phyloP scores from a whole-genome alignment of 2,888 invertebrate species.

The Drosophila neotestacea region DNA sequence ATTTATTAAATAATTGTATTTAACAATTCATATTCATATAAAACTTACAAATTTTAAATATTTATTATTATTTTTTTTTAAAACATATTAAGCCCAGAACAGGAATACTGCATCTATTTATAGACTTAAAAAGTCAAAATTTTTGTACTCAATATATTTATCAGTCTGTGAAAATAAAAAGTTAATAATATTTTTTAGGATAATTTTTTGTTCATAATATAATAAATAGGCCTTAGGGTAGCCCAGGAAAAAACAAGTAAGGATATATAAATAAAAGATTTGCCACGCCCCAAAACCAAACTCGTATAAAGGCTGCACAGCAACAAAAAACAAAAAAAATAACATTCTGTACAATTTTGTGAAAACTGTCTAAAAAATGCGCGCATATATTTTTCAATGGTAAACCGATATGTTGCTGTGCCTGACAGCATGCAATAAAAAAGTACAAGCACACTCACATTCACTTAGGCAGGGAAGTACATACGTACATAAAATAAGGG shows the following conservation, averaged over 20 bases:
- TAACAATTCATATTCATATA: too few species aligned
- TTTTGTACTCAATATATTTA: too few species aligned
- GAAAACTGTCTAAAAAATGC: constrained; percentile 75
- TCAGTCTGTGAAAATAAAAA: too few species aligned
- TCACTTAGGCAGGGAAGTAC: constrained; percentile 14
- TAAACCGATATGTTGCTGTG: constrained; percentile 75
- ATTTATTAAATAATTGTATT: too few species aligned
- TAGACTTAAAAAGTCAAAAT: too few species aligned
- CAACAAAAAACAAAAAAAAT: constrained; percentile 25
- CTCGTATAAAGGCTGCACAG: constrained; percentile 13
- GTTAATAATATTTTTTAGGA: too few species aligned
- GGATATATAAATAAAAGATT: not conserved
- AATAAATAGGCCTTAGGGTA: not conserved
- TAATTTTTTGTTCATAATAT: not conserved
- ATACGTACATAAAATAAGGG: constrained; percentile 35
- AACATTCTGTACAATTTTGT: constrained; percentile 60
- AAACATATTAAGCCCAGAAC: too few species aligned
- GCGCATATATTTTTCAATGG: constrained; percentile 71
- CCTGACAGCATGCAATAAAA: constrained; percentile 74
- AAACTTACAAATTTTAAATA: too few species aligned
- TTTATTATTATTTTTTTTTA: too few species aligned
- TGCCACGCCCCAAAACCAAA: constrained; percentile 18
- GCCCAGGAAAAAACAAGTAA: not conserved
- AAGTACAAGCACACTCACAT: constrained; percentile 23
- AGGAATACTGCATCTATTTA: too few species aligned